Evolutionary conservation across 2,888 invertebrate genomes (phyloP), one percentile per base, ranked within the genome.

Genomic region (Polyommatus iphigenia): DNA sequence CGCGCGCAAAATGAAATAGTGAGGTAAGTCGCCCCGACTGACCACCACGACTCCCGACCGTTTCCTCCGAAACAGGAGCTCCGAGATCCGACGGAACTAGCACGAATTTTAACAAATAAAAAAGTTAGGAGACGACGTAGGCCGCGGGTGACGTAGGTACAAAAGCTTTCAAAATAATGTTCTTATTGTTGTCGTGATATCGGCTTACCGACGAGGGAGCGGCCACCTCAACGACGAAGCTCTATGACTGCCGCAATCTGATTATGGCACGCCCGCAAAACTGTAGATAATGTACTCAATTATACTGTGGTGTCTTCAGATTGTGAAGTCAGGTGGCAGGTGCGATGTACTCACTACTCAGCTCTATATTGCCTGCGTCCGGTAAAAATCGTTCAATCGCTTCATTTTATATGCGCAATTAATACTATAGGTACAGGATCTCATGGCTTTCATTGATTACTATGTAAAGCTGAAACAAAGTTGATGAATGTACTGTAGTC

Each of bases 201-300:
- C 78, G 81, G 80, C 80, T 87, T 85, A 82, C 84, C 85, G 83
- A 86, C 85, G 83, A 86, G 90, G 92, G 92, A 91, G 92, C 92
- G 92, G 91, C 88, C 87, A 84, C 86, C 88, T 88, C 86, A 85
- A 84, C 85, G 83, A 83, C 82, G 93, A 93, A 93, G 92, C 91
- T 89, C 89, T 90, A 93, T 86, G 87, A 93, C 86, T 90, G 91
- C 91, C 90, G 91, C 92, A 93, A 93, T 93, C 93, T 91, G 92
- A 93, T 93, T 93, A 93, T 89, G 91, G 92, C 92, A 89, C 91
- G 90, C 91, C 91, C 89, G 88, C 87, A 85, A 83, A 85, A 86
- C 83, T 85, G 85, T 84, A 84, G 87, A 84, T 86, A 82, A 86
- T 83, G 79, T 79, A 78, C 79, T 78, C 79, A 80, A 81, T 82